Base-by-base conservation (phyloP, 2,113 vertebrate genomes). In the Rhineura floridana region DNA sequence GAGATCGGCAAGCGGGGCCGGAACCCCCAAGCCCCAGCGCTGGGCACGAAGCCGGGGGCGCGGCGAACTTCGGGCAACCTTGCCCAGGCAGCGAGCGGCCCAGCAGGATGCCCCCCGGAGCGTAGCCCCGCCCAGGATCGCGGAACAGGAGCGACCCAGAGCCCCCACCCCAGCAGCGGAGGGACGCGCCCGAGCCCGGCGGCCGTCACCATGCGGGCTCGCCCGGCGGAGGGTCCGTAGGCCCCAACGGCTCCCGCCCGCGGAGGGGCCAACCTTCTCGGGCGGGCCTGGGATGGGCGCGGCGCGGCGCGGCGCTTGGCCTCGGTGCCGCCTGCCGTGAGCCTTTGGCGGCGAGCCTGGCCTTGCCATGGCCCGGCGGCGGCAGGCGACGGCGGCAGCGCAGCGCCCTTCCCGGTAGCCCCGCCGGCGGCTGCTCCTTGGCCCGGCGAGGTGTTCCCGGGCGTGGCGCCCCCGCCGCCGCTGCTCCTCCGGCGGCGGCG, bases 251-350 rank as follows among this genome's bases (percentile, higher is more conserved):
- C 33, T 10, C 10, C 59, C 12, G 36, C 10, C 55, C 25, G 28
- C 21, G n/a, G n/a, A n/a, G n/a, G n/a, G n/a, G n/a, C n/a, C n/a
- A n/a, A n/a, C n/a, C n/a, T n/a, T n/a, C n/a, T n/a, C 86, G 55
- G 30, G 86, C 84, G 55, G 88, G 84, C 42, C 89, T 93, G 65
- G 92, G 92, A 93, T 93, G 44, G 4, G 42, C 21, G 10, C 44
- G 19, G 17, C n/a, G 23, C 6, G 9, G 10, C 17, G 12, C 65
- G 30, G 65, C 28, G 65, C 12, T 36, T 92, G 92, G 94, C 92
- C 28, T 3, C 94, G 89, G 94, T 90, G 93, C 93, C 93, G 15
- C 21, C 55, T 92, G 91, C 93, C 93, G 6, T 72, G 42, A 88
- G 21, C 70, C 48, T 5, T 50, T 19, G 55, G 0, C 55, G 55